phyloP scores from a whole-genome alignment of 2,888 invertebrate species.

The Tetrapedia diversipes region DNA sequence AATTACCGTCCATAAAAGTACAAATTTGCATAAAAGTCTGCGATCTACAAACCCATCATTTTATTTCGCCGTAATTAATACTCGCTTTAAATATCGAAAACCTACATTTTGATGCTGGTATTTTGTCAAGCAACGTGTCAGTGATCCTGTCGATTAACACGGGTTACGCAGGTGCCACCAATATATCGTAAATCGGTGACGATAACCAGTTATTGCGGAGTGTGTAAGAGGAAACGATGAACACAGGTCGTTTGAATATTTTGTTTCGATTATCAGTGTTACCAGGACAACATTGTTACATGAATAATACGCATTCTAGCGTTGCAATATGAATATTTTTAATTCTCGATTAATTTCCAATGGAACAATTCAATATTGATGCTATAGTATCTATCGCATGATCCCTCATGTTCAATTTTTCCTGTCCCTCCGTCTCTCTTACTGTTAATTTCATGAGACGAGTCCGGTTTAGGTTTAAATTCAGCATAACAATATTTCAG shows the following conservation, averaged over 20 bases:
- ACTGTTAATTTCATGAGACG: background rate
- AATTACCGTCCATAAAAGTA: no score
- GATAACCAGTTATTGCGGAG: slow-evolving; percentile 11
- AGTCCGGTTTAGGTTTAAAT: no score
- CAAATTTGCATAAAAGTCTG: no score
- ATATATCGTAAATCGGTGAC: background rate
- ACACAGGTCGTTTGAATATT: slow-evolving; percentile 26
- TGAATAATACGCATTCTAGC: slow-evolving; percentile 26
- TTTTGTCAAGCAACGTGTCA: no score
- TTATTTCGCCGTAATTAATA: no score
- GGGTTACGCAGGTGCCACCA: background rate
- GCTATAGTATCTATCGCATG: background rate
- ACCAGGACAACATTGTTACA: slow-evolving; percentile 28
- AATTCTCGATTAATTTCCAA: slow-evolving; percentile 40
- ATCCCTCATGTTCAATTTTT: slow-evolving; percentile 7
- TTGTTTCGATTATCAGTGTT: slow-evolving; percentile 32
- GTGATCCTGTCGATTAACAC: slow-evolving; percentile 31
- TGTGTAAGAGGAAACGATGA: slow-evolving; percentile 16
- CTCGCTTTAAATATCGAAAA: no score
- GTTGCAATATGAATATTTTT: slow-evolving; percentile 22
- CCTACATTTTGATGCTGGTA: no score
- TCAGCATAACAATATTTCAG: no score
- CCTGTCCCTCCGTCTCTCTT: background rate
- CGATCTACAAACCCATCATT: no score
- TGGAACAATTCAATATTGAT: slow-evolving; percentile 35